Base-by-base conservation (phyloP, 2,888 invertebrate species). In the Steinernema carpocapsae region DNA sequence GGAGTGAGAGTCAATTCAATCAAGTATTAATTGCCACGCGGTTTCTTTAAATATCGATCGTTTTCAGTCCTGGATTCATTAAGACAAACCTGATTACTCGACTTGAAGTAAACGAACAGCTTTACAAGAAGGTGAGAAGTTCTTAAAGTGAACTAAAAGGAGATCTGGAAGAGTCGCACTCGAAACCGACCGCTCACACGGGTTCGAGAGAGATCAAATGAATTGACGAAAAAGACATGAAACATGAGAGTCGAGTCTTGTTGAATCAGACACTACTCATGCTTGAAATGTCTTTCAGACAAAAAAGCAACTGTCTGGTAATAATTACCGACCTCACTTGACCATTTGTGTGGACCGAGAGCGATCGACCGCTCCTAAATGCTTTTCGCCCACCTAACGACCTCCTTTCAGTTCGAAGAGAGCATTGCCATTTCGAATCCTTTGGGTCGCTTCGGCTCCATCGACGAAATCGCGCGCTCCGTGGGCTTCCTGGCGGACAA, bases 401-500 rank as follows among this genome's bases (percentile, higher is more conserved):
- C 12, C n/a, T 51, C 51, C 14, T 56, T 56, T 22, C 26, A 56
- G 56, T 56, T 56, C 56, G 56, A 56, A 26, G 56, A 56, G 26
- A 24, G 24, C 56, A 56, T 56, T 81, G 93, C 94, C 85, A 92
- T 92, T 77, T 91, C 91, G 1, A 93, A 97, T 90, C 94, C 96
- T 0, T 88, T 97, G 74, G 89, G 85, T 10, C 81, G 89, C 4
- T 85, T 88, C 12, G 89, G 89, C 7, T 74, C 87, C 42, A 83
- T 86, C 7, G 86, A 87, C 0, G 89, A 89, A 76, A 94, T 96
- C 0, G 95, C 97, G 0, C 91, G 91, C 52, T 91, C 94, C 0
- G 95, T 97, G 82, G 92, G 93, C 0, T 97, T 95, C 89, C 90
- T 97, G 75, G 96, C 96, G 0, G 94, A 94, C 78, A 92, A 93